Evolutionary conservation across 1,140 invertebrate genomes (phyloP), one percentile per base, ranked within the genome.

Genomic region (Papilio dardanus): DNA sequence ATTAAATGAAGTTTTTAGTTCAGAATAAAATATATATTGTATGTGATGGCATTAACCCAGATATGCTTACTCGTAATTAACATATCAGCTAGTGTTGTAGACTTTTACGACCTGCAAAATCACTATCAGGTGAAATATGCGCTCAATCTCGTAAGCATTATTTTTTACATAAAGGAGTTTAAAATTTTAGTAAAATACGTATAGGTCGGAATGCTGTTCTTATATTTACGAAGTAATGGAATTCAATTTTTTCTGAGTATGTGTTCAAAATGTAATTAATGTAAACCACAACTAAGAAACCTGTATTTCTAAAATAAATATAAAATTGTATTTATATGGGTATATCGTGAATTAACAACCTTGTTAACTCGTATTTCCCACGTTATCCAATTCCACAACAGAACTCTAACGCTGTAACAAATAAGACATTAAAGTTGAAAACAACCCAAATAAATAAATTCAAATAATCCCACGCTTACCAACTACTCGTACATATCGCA

Each of bases 401-500:
- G 16, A 58, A 58, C 21, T 58, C 8, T 24, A 10, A 54, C 14
- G n/a, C 30, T 50, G 7, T 71, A 71, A 77, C 62, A 74, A 66
- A 65, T 46, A 76, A 73, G 46, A 71, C 69, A 50, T 73, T 71
- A 46, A 46, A 71, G 58, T 76, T 42, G 42, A 30, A 65, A 77
- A 77, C 76, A 73, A 73, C 76, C 62, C 68, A 35, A 76, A 73
- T 71, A 76, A 76, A 76, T 76, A 76, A 73, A 76, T 76, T 71
- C 76, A 74, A 76, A 76, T 76, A 76, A 71, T 71, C 69, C 69
- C 16, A 12, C 69, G 69, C 30, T 54, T 71, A 71, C 69, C 69
- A 71, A 71, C 42, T 50, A 71, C n/a, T n/a, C n/a, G n/a, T n/a
- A n/a, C 42, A 54, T 71, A 71, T 86, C 79, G 80, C 82, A 81